phyloP scores from a whole-genome alignment of 2,113 vertebrate species.

The Meriones unguiculatus region DNA sequence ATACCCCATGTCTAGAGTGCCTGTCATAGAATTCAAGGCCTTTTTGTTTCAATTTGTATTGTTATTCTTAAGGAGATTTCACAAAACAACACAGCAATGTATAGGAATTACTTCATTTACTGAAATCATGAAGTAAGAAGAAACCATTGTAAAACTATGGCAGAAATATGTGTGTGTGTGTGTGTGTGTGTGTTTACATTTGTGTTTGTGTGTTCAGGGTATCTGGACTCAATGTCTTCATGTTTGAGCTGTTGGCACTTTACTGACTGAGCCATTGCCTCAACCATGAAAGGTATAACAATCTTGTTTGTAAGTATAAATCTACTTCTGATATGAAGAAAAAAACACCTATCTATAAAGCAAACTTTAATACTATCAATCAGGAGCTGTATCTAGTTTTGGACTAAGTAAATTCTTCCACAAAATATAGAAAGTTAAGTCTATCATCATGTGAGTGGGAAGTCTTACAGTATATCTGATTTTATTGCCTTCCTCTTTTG shows the following conservation, averaged over 20 bases:
- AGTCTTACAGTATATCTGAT: background rate
- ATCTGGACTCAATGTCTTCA: background rate
- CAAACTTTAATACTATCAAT: background rate
- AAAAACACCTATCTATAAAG: background rate
- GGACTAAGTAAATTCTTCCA: background rate
- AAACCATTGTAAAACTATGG: conserved; percentile 33
- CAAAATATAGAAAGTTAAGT: background rate
- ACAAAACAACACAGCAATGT: background rate
- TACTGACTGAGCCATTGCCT: background rate
- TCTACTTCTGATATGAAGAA: background rate
- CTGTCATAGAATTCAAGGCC: background rate
- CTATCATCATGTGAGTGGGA: background rate
- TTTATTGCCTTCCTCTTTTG: background rate
- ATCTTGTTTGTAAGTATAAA: background rate
- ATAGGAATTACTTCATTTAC: background rate
- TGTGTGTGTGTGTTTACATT: background rate
- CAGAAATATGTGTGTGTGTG: background rate
- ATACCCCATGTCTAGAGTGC: background rate
- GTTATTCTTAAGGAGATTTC: background rate
- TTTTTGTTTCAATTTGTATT: background rate
- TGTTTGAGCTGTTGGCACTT: too few relatives aligned
- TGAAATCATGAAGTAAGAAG: background rate
- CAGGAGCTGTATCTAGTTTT: background rate
- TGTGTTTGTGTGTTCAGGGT: too few relatives aligned
- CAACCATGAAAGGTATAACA: background rate